Conservation (phyloP, 2,888 invertebrate genomes). For the Epinotia ramella region DNA sequence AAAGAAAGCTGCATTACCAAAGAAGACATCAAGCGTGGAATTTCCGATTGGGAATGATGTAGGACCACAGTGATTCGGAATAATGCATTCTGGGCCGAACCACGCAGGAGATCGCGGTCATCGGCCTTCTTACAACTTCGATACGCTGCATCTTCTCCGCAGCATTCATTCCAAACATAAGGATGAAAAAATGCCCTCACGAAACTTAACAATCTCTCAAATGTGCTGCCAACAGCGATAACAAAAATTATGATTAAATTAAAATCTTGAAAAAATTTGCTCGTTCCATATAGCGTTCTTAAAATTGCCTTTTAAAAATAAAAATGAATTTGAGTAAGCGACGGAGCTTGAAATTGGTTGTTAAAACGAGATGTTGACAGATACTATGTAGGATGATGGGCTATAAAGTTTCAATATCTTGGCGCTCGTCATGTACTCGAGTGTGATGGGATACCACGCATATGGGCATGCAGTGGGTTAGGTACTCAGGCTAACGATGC, state of each 20-base stretch:
- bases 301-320: slow-evolving; percentile 43
- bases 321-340: slow-evolving; percentile 43
- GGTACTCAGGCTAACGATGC: slow-evolving; percentile 35
- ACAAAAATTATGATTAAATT: slow-evolving; percentile 33
- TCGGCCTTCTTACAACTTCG: slow-evolving; percentile 69
- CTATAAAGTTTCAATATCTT: slow-evolving; percentile 54
- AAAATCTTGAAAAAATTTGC: slow-evolving; percentile 23
- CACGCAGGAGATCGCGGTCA: slow-evolving; percentile 73
- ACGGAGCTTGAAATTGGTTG: slow-evolving; percentile 49
- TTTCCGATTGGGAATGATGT: slow-evolving; percentile 76
- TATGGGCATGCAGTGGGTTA: slow-evolving; percentile 25
- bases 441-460: slow-evolving; percentile 26
- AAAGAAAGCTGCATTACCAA: slow-evolving; percentile 75
- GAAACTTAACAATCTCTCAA: slow-evolving; percentile 64
- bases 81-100: slow-evolving; percentile 80
- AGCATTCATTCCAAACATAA: slow-evolving; percentile 63
- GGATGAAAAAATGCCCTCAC: slow-evolving; percentile 61
- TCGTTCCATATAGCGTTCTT: slow-evolving; percentile 24
- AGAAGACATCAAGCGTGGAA: slow-evolving; percentile 79
- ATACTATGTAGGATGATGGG: slow-evolving; percentile 51
- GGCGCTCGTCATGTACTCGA: slow-evolving; percentile 47
- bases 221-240: slow-evolving; percentile 55
- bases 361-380: slow-evolving; percentile 49
- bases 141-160: slow-evolving; percentile 53
- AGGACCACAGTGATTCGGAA: slow-evolving; percentile 71